Conservation (phyloP, 2,797 vertebrate species). For the Gobionotothen gibberifrons region DNA sequence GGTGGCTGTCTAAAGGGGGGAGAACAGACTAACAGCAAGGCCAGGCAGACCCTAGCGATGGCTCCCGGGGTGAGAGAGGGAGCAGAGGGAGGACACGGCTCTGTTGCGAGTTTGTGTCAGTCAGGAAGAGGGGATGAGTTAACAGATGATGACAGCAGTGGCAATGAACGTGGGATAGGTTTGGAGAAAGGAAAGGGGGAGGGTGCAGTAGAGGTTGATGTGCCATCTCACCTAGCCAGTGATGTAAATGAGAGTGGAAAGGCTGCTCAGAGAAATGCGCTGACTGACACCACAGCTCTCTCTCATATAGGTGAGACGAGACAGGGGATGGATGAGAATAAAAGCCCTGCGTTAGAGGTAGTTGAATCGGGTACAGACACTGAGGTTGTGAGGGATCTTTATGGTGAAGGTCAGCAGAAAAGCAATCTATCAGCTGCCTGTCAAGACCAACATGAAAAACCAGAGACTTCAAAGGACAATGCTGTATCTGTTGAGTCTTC, state of each 20-base stretch:
- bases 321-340: conserved; percentile 30
- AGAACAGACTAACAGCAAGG: conserved; percentile 33
- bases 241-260: conserved; percentile 43
- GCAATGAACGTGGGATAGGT: conserved; percentile 19
- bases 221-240: conserved; percentile 20
- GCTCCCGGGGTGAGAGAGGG: conserved; percentile 17
- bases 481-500: conserved; percentile 45
- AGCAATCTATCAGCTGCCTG: conserved; percentile 42
- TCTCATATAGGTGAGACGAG: conserved; percentile 33
- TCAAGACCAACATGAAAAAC: conserved; percentile 57
- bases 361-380: conserved; percentile 24
- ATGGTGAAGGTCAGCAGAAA: conserved; percentile 52
- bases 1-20: conserved; percentile 40
- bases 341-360: conserved; percentile 25
- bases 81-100: conserved; percentile 31
- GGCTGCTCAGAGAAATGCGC: conserved; percentile 31
- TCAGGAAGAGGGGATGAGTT: conserved; percentile 43
- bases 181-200: conserved; percentile 22
- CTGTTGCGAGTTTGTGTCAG: conserved; percentile 45
- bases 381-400: conserved; percentile 21
- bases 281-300: conserved; percentile 17
- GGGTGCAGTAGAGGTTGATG: conserved; percentile 28
- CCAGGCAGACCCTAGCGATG: conserved; percentile 4
- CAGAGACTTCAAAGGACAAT: conserved; percentile 43
- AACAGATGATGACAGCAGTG: conserved; percentile 35